Conservation (phyloP, 2,113 vertebrate species). For the Syngnathus typhle region DNA sequence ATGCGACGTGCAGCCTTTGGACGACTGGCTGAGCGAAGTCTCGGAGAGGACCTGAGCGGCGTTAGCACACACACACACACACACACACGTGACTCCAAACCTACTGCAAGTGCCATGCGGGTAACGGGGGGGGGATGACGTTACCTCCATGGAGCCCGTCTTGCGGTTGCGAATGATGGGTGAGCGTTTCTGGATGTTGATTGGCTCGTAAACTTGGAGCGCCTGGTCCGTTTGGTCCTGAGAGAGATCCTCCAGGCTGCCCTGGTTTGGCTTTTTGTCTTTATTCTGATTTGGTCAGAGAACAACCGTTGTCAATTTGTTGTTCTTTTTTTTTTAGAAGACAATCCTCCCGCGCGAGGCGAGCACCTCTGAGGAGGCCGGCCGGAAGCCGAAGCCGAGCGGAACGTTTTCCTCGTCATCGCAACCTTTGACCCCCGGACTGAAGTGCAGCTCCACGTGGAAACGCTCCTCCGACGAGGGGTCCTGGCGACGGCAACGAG, state of each 20-base stretch:
- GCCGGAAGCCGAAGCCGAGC: constrained; percentile 87
- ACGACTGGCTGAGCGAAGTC: constrained; percentile 67
- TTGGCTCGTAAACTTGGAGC: constrained; percentile 67
- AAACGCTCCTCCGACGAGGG: constrained; percentile 93
- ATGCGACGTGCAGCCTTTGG: constrained; percentile 77
- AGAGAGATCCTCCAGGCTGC: constrained; percentile 85
- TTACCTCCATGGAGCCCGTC: constrained; percentile 94
- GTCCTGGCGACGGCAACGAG: constrained; percentile 68
- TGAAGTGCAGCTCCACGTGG: constrained; percentile 96
- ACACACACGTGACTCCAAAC: background rate
- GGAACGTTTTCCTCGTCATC: constrained; percentile 87
- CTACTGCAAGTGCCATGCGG: background rate
- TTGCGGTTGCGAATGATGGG: constrained; percentile 85
- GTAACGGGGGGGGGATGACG: background rate
- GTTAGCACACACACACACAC: constrained; percentile 12
- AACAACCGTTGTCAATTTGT: background rate
- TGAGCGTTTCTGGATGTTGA: constrained; percentile 76
- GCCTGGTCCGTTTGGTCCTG: constrained; percentile 75
- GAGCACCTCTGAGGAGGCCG: constrained; percentile 86
- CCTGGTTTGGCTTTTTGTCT: constrained; percentile 82
- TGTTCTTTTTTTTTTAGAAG: too few relatives aligned
- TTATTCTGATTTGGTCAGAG: constrained; percentile 73
- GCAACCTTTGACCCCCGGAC: constrained; percentile 90
- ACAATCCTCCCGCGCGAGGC: too few relatives aligned
- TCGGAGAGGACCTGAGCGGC: constrained; percentile 87